Evolutionary conservation across 2,113 vertebrate genomes (phyloP).

Genomic region (Rhegmatorhina hoffmannsi): DNA sequence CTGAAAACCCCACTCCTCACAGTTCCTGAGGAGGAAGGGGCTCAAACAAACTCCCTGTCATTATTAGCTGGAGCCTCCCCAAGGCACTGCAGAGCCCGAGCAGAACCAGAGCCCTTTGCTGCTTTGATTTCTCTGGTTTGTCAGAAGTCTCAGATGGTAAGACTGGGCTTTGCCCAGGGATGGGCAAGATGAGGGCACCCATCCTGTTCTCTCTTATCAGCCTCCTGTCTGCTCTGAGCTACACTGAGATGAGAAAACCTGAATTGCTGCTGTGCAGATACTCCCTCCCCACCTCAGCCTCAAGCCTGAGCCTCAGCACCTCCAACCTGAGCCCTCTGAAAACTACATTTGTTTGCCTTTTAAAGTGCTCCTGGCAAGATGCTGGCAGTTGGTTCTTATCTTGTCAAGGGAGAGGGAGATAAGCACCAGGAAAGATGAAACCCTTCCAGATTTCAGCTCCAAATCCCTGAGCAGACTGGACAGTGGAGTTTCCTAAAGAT

Average conservation of each 20-base stretch:
- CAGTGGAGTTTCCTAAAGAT: background rate
- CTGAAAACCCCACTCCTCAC: background rate
- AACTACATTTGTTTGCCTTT: background rate
- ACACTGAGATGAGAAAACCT: background rate
- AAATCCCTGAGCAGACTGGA: background rate
- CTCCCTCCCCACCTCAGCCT: background rate
- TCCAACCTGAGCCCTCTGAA: background rate
- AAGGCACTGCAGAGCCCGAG: background rate
- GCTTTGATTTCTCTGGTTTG: background rate
- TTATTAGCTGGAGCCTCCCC: background rate
- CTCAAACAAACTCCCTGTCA: background rate
- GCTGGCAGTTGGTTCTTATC: background rate
- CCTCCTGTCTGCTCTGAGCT: background rate
- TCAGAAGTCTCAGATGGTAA: background rate
- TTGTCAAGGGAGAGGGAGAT: background rate
- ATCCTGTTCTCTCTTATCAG: background rate
- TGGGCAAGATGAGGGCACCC: background rate
- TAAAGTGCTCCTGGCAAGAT: background rate
- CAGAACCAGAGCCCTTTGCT: background rate
- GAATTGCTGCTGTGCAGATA: background rate
- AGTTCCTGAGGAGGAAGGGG: background rate
- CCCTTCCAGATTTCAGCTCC: background rate
- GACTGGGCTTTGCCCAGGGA: background rate
- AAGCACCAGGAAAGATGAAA: background rate
- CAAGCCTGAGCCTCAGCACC: background rate